Evolutionary conservation across 1,140 invertebrate genomes (phyloP).

Genomic region (Elysia chlorotica): DNA sequence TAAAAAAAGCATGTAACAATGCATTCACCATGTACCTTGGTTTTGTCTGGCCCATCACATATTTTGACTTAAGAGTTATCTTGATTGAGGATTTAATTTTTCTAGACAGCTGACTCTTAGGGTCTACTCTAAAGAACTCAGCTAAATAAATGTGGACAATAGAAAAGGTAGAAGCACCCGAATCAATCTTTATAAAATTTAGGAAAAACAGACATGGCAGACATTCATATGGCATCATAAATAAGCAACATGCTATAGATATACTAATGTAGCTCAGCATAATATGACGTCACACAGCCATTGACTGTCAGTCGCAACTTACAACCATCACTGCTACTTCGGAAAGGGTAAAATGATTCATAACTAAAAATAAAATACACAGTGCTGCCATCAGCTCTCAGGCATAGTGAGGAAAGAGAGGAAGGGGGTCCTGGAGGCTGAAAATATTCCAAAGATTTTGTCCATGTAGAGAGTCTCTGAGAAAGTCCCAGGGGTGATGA

Average conservation of each 20-base stretch:
- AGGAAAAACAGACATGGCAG: too few species aligned
- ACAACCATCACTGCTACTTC: constrained; percentile 3
- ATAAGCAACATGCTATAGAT: background rate
- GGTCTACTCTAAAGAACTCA: background rate
- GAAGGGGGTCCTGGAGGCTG: background rate
- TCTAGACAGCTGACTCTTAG: too few species aligned
- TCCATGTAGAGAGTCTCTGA: background rate
- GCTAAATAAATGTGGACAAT: background rate
- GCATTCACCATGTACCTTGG: too few species aligned
- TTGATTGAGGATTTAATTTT: too few species aligned
- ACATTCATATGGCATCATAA: too few species aligned
- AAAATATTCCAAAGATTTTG: too few species aligned
- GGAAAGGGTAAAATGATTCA: background rate
- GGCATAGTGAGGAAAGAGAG: background rate
- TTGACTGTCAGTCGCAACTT: constrained; percentile 10
- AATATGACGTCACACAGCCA: background rate
- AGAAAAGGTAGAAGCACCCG: background rate
- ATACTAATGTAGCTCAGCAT: background rate
- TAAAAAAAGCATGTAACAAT: too few species aligned
- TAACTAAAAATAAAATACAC: background rate
- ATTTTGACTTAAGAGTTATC: too few species aligned
- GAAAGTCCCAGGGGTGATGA: background rate
- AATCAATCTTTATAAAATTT: too few species aligned
- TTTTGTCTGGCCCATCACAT: too few species aligned
- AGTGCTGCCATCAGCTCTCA: too few species aligned